Conservation (phyloP, 53 echinoderm and acorn worm species). For the Crossaster papposus region DNA sequence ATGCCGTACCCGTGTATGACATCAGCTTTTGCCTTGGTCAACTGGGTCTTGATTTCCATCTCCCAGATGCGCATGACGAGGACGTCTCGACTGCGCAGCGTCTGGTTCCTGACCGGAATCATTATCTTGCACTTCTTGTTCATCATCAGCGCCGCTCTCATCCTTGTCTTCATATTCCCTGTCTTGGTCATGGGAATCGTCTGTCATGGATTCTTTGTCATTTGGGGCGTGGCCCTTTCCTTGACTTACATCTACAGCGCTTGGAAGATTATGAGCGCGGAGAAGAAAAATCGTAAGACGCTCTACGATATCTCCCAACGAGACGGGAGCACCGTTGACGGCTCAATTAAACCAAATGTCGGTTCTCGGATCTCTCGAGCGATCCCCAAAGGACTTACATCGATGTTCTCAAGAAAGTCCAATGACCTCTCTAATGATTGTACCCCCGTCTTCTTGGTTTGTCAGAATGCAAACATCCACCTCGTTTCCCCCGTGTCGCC, state of each 20-base stretch:
- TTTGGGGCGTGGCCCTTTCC: conserved; percentile 71
- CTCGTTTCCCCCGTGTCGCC: not conserved
- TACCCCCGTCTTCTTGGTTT: conserved; percentile 2
- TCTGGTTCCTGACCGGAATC: conserved; percentile 61
- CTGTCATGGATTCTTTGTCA: conserved; percentile 82
- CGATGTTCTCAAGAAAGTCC: conserved; percentile 9
- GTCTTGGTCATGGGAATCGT: conserved; percentile 62
- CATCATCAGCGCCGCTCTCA: conserved; percentile 53
- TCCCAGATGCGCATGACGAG: conserved; percentile 70
- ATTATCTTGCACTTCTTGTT: conserved; percentile 65
- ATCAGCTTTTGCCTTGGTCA: conserved; percentile 77
- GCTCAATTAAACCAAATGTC: not conserved
- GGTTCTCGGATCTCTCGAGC: conserved; percentile 2
- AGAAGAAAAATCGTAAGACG: conserved; percentile 22
- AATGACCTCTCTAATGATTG: not conserved
- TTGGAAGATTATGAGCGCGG: conserved; percentile 32
- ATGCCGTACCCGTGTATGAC: conserved; percentile 85
- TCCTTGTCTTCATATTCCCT: conserved; percentile 52
- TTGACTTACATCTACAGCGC: conserved; percentile 56
- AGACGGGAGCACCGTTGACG: not conserved
- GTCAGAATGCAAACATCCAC: not conserved
- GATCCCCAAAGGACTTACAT: conserved; percentile 17
- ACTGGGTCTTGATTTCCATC: conserved; percentile 76
- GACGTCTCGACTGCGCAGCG: conserved; percentile 63
- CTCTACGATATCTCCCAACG: conserved; percentile 38